Evolutionary conservation across 2,888 invertebrate genomes (phyloP).

Genomic region (Acanthosepion pharaonis): DNA sequence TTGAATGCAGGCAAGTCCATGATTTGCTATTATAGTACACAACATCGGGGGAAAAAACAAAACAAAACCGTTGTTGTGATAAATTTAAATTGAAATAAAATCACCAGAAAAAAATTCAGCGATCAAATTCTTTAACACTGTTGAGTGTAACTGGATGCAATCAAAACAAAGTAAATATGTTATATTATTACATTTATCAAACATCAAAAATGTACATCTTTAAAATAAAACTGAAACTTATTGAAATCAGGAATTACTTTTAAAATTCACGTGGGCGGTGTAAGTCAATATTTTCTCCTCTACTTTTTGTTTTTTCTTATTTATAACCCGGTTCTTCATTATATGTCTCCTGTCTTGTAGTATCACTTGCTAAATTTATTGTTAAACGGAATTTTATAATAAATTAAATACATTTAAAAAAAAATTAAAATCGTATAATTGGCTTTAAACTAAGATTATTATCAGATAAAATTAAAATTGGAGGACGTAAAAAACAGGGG

Average conservation of each 20-base stretch:
- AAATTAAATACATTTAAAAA: too few relatives aligned
- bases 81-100: neutral
- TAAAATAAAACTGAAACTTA: neutral
- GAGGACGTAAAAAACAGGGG: neutral
- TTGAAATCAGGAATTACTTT: neutral
- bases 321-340: neutral
- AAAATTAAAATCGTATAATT: too few relatives aligned
- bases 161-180: too few relatives aligned
- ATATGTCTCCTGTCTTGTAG: too few relatives aligned
- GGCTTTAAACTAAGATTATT: too few relatives aligned
- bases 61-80: neutral
- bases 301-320: neutral
- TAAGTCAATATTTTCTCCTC: neutral
- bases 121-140: neutral
- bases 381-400: too few relatives aligned
- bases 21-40: neutral
- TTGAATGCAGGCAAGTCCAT: neutral
- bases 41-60: neutral
- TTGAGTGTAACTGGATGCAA: neutral
- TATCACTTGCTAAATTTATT: too few relatives aligned
- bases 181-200: too few relatives aligned
- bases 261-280: neutral
- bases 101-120: neutral
- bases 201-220: neutral
- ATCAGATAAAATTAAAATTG: too few relatives aligned